Evolutionary conservation across 2,113 vertebrate species (phyloP).

Genomic region (Crypturellus undulatus): DNA sequence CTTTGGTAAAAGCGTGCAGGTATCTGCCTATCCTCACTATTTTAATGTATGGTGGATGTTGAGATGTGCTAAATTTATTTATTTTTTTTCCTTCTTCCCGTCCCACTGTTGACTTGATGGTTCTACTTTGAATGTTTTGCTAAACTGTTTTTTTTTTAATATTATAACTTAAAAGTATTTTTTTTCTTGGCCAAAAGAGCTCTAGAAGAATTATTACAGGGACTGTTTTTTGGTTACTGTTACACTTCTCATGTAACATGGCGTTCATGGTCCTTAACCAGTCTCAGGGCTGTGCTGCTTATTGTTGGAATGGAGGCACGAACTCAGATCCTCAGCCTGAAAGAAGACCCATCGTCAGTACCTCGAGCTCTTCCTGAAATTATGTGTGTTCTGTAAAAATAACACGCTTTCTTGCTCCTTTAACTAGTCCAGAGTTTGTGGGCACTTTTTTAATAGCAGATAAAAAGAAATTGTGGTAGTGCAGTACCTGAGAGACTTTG

Average conservation of each 20-base stretch:
- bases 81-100: background rate
- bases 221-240: background rate
- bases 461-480: background rate
- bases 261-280: background rate
- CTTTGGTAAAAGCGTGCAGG: background rate
- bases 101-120: background rate
- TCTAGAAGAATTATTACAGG: background rate
- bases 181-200: background rate
- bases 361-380: background rate
- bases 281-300: background rate
- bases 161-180: background rate
- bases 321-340: rapidly evolving
- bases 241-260: rapidly evolving
- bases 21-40: background rate
- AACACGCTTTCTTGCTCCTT: background rate
- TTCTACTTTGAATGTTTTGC: background rate
- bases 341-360: background rate
- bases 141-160: background rate
- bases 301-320: background rate
- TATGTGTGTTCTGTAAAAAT: background rate
- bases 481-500: background rate
- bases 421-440: rapidly evolving
- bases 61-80: background rate
- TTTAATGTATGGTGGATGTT: background rate
- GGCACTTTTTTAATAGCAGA: background rate